Evolutionary conservation across 2,888 invertebrate genomes (phyloP).

Genomic region (Lottia scabra): DNA sequence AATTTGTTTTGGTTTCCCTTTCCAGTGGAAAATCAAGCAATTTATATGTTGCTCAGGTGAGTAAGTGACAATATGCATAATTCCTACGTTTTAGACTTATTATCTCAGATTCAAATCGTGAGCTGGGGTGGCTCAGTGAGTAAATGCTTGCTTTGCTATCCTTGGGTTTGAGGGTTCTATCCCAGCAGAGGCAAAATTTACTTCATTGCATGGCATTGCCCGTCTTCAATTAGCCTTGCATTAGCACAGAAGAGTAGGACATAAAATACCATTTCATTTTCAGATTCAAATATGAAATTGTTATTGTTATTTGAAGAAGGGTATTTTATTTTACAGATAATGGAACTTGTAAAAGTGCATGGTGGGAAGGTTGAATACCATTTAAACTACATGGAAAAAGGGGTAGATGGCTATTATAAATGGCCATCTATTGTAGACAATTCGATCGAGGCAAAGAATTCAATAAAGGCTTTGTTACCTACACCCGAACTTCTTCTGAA

Average conservation of each 20-base stretch:
- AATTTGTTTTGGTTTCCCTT: neutral
- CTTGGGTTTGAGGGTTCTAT: too few relatives aligned
- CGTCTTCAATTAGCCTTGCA: too few relatives aligned
- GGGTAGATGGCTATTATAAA: neutral
- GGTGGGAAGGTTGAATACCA: neutral
- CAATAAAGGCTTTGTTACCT: neutral
- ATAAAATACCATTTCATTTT: too few relatives aligned
- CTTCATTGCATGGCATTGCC: neutral
- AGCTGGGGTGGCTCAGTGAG: too few relatives aligned
- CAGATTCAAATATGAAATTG: too few relatives aligned
- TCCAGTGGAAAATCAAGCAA: neutral
- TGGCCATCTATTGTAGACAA: neutral
- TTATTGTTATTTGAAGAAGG: neutral
- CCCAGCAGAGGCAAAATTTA: too few relatives aligned
- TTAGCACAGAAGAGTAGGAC: too few relatives aligned
- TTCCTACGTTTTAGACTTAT: too few relatives aligned
- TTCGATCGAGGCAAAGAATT: neutral
- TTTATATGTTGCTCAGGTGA: neutral
- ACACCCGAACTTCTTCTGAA: neutral
- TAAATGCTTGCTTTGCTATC: too few relatives aligned
- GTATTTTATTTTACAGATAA: neutral
- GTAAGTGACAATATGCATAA: neutral
- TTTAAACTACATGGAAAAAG: neutral
- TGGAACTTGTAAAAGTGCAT: neutral
- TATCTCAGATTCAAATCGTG: too few relatives aligned